Base-by-base conservation (phyloP, 2,888 invertebrate genomes). In the Leptopterna dolabrata region DNA sequence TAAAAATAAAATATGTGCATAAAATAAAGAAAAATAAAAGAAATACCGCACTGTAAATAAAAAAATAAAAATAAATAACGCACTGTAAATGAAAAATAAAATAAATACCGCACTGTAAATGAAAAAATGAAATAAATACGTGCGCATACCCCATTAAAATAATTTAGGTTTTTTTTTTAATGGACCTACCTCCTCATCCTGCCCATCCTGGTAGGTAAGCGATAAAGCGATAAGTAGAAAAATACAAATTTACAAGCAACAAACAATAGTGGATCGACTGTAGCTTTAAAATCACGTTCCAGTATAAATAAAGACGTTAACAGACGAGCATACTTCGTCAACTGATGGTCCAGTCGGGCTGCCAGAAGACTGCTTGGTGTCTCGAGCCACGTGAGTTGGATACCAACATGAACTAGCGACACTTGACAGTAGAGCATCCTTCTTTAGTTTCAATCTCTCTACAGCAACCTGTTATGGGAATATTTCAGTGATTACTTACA, bases 331-430 rank as follows among this genome's bases (percentile, higher is more conserved):
- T 47, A 63, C 73, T 24, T 73, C 87, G 30, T 82, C 30, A 24
- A 30, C 29, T 13, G 80, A 27, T 11, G 70, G 19, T 19, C 29
- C 19, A 45, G 86, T n/a, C 7, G 29, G 14, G 11, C 14, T 4
- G 30, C 19, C 70, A 2, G 76, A n/a, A 41, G 78, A 43, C 45
- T 47, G 30, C 45, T 78, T 43, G 45, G 76, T 43, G 24, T 78
- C 16, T 0, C 24, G 16, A 29, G 9, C 14, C 63, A 16, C 14
- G 0, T 43, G 19, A 13, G 88, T 51, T 1, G 89, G 89, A 76
- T 88, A 89, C 88, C 89, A 89, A 78, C 88, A 87, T 0, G 88
- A 78, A 76, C 80, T 30, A 7, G 83, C 55, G 16, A 89, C 63
- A 84, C 88, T 89, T 16, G 76, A 78, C 19, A 89, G 27, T 9